Evolutionary conservation across 2,888 invertebrate species (phyloP).

Genomic region (Papilio elwesi): DNA sequence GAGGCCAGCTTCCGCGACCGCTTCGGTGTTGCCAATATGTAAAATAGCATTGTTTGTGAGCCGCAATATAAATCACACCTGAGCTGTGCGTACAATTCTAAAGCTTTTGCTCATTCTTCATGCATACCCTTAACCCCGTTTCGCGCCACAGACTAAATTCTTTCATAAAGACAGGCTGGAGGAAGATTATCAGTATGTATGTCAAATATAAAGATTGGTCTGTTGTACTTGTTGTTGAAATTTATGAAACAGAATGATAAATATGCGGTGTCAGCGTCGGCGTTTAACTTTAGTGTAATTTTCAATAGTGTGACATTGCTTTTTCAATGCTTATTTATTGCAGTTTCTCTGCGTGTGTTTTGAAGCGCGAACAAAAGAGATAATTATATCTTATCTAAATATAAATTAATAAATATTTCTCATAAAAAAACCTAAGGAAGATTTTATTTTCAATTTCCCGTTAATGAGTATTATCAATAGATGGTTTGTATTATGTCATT

Average conservation of each 20-base stretch:
- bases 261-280: conserved; percentile 10
- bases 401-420: neutral
- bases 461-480: too few species aligned
- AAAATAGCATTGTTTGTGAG: conserved; percentile 74
- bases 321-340: conserved; percentile 9
- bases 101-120: conserved; percentile 59
- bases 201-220: conserved; percentile 29
- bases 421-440: too few species aligned
- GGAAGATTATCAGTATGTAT: conserved; percentile 39
- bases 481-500: conserved; percentile 42
- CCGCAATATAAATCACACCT: conserved; percentile 80
- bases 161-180: conserved; percentile 39
- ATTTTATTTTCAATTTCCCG: too few species aligned
- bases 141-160: conserved; percentile 48
- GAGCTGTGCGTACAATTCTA: conserved; percentile 53
- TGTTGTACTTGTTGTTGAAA: conserved; percentile 40
- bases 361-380: too few species aligned
- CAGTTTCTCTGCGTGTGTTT: neutral
- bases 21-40: conserved; percentile 59
- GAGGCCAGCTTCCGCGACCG: conserved; percentile 70
- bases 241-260: conserved; percentile 21
- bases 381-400: neutral
- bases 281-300: conserved; percentile 18
- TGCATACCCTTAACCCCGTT: conserved; percentile 59
- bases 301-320: conserved; percentile 1